Percentiles rank a stretch among this genome's conserved stretches.
Evolutionary conservation across 1,140 invertebrate genomes (phyloP).

Genomic region (Microvelia longipes): DNA sequence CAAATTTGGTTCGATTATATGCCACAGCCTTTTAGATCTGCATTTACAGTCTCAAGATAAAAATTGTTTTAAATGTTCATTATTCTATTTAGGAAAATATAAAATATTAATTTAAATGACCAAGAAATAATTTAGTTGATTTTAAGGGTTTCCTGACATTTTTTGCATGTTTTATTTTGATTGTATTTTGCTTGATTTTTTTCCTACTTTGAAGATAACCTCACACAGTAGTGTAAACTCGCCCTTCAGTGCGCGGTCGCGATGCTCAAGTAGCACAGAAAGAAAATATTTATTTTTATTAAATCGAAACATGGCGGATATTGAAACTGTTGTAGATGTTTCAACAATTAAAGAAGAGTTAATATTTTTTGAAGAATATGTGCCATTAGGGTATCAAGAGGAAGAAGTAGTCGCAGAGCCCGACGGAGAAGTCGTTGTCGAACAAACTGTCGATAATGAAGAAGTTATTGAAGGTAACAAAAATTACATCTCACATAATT

Average conservation of each 20-base stretch:
- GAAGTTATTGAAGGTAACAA: slow-evolving; percentile 14
- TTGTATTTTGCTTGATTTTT: too few species aligned
- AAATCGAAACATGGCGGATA: slow-evolving; percentile 13
- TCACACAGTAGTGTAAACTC: slow-evolving; percentile 1
- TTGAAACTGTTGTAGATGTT: slow-evolving; percentile 12
- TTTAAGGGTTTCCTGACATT: background rate
- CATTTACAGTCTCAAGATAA: too few species aligned
- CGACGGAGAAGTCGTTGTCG: slow-evolving; percentile 1
- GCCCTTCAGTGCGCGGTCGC: slow-evolving; percentile 4
- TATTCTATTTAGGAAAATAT: too few species aligned
- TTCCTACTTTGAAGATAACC: slow-evolving; percentile 4
- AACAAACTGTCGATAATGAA: slow-evolving; percentile 9
- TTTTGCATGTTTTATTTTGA: too few species aligned
- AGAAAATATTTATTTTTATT: too few species aligned
- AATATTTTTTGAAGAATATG: slow-evolving; percentile 17
- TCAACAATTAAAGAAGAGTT: slow-evolving; percentile 14
- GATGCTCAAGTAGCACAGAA: slow-evolving; percentile 5
- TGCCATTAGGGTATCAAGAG: slow-evolving; percentile 13
- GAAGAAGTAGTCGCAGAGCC: slow-evolving; percentile 16
- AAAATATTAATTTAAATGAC: too few species aligned
- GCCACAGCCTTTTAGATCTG: too few species aligned
- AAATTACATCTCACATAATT: background rate
- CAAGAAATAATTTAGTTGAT: too few species aligned
- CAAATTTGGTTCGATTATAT: too few species aligned
- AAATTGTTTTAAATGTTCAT: too few species aligned